phyloP scores from a whole-genome alignment of 1,140 invertebrate species.

The Philotrypesis tridentata region DNA sequence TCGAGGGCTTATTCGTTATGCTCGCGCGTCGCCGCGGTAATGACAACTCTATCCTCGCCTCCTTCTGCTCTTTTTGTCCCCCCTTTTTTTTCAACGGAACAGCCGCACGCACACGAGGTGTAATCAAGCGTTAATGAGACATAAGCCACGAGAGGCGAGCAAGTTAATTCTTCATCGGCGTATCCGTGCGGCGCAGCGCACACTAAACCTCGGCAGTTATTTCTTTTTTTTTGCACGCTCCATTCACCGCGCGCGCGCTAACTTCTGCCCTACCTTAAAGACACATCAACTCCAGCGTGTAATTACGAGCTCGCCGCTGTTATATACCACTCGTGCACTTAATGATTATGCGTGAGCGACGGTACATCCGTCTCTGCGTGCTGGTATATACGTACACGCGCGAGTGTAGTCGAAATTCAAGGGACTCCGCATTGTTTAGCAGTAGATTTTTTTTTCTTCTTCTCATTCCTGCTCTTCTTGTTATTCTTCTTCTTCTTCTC shows the following conservation, averaged over 20 bases:
- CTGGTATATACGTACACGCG: background rate
- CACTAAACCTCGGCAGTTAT: background rate
- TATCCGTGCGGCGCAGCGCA: constrained; percentile 25
- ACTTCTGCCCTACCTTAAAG: constrained; percentile 48
- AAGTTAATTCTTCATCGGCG: constrained; percentile 42
- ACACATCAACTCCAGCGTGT: constrained; percentile 40
- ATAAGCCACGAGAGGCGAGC: constrained; percentile 8
- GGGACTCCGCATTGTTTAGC: background rate
- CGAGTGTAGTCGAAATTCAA: background rate
- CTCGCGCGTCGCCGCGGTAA: background rate
- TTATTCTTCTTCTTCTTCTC: background rate
- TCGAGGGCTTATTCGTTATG: background rate
- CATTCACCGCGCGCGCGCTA: constrained; percentile 39
- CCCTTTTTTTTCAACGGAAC: background rate
- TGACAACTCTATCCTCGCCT: background rate
- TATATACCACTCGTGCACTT: constrained; percentile 55
- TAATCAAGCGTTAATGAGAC: constrained; percentile 33
- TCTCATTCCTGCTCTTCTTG: too few relatives aligned
- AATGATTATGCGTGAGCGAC: constrained; percentile 52
- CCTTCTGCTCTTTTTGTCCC: background rate
- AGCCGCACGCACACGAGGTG: background rate
- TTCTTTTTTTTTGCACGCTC: constrained; percentile 53
- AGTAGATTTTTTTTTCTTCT: background rate
- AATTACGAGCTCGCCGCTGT: constrained; percentile 44
- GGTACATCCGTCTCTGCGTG: background rate